Conservation (phyloP, 2,888 invertebrate species). For the Sinodicranocentrus sp. region DNA sequence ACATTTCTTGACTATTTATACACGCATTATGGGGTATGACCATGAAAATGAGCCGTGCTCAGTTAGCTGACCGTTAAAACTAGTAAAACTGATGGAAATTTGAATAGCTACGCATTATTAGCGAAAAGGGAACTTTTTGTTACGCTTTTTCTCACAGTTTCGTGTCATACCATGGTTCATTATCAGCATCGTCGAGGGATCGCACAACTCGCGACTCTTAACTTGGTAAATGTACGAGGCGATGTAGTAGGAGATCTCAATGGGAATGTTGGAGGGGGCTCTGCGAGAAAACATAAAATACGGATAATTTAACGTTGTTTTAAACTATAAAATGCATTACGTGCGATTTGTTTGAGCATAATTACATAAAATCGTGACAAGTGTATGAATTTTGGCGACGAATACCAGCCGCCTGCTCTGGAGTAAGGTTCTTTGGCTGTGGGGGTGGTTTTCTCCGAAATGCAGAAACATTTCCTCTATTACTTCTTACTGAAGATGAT, state of each 20-base stretch:
- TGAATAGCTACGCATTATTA: too few relatives aligned
- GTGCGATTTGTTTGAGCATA: too few relatives aligned
- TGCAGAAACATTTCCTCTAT: slow-evolving; percentile 6
- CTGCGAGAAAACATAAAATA: slow-evolving; percentile 27
- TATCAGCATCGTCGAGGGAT: slow-evolving; percentile 67
- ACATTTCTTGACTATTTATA: too few relatives aligned
- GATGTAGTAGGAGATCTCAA: slow-evolving; percentile 69
- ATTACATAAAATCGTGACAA: slow-evolving; percentile 61
- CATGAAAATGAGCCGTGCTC: too few relatives aligned
- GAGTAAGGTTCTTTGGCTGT: neutral
- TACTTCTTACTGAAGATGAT: slow-evolving; percentile 36
- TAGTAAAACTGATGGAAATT: too few relatives aligned
- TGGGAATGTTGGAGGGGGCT: slow-evolving; percentile 70
- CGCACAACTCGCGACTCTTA: slow-evolving; percentile 57
- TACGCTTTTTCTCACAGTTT: too few relatives aligned
- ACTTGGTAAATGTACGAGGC: slow-evolving; percentile 70
- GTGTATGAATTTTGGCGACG: slow-evolving; percentile 57
- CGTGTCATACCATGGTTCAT: slow-evolving; percentile 72
- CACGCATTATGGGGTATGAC: too few relatives aligned
- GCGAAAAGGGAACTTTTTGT: too few relatives aligned
- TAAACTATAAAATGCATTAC: too few relatives aligned
- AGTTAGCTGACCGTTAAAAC: too few relatives aligned
- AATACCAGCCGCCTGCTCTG: slow-evolving; percentile 12
- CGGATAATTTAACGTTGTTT: too few relatives aligned
- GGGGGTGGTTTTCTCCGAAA: slow-evolving; percentile 13